A percentile compares a stretch with the other conserved stretches of the same genome.
These are phyloP conservation scores for Amblyopsis rosae DNA, from an alignment of 2,113 vertebrate genomes.

Conservation along the genomic window DNA sequence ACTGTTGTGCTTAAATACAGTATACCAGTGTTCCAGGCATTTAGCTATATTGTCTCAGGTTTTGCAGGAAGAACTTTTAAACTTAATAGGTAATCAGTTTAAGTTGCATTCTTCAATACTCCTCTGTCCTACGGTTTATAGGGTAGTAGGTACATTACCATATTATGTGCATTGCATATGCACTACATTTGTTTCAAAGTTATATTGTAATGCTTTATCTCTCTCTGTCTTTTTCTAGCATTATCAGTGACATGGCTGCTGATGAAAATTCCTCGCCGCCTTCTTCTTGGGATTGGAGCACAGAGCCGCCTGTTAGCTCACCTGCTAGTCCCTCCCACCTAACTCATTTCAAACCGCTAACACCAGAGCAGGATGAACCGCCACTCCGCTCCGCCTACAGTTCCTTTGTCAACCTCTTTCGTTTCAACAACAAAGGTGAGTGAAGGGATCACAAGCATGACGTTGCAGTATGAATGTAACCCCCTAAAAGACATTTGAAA, in stretches of 20 bases:
- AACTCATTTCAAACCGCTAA: constrained; percentile 97
- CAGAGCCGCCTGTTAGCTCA: constrained; percentile 79
- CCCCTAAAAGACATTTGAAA: too few relatives aligned
- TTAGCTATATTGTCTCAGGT: too few relatives aligned
- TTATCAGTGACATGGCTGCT: constrained; percentile 86
- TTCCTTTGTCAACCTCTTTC: constrained; percentile 96
- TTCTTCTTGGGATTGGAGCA: constrained; percentile 82
- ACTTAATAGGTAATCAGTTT: too few relatives aligned
- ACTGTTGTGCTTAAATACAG: too few relatives aligned
- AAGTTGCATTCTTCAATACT: too few relatives aligned
- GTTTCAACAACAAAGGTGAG: constrained; percentile 95
- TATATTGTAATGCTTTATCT: neutral
- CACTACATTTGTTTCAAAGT: neutral
- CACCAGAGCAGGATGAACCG: constrained; percentile 95
- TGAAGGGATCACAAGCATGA: neutral
- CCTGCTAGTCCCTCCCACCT: constrained; percentile 92
- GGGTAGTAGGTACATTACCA: too few relatives aligned
- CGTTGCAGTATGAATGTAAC: neutral
- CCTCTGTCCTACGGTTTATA: too few relatives aligned
- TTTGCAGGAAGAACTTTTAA: too few relatives aligned
- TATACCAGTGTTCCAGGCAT: too few relatives aligned
- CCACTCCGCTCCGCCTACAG: constrained; percentile 96
- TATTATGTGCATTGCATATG: neutral
- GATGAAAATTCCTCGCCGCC: constrained; percentile 83
- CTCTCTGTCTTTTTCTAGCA: constrained; percentile 50